phyloP scores from a whole-genome alignment of 2,888 invertebrate species.

The Cheilosia urbana region DNA sequence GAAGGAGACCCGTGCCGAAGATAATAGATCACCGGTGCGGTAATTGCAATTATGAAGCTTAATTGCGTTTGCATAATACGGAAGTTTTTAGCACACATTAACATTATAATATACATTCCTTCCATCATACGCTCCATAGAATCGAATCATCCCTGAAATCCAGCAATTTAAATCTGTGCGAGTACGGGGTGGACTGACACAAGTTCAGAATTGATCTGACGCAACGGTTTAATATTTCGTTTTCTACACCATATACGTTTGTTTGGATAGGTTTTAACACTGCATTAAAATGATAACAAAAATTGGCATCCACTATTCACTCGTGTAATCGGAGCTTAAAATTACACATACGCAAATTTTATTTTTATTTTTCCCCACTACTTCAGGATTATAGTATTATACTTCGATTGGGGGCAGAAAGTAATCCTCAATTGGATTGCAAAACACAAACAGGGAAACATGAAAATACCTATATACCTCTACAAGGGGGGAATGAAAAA shows the following conservation, averaged over 20 bases:
- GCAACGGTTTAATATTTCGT: conserved; percentile 17
- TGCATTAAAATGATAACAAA: conserved; percentile 67
- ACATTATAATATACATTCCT: background rate
- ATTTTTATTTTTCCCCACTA: conserved; percentile 12
- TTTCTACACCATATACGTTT: background rate
- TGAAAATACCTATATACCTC: background rate
- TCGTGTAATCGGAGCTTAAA: conserved; percentile 64
- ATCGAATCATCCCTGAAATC: conserved; percentile 28
- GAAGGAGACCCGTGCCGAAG: conserved; percentile 12
- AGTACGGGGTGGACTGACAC: too few species aligned
- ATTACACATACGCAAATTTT: conserved; percentile 25
- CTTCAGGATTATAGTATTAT: conserved; percentile 58
- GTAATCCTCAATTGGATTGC: conserved; percentile 54
- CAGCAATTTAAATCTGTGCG: conserved; percentile 12
- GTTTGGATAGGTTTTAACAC: conserved; percentile 55
- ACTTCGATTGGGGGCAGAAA: conserved; percentile 39
- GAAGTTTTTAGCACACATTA: conserved; percentile 18
- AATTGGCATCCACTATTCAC: conserved; percentile 62
- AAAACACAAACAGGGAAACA: conserved; percentile 35
- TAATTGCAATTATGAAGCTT: conserved; percentile 42
- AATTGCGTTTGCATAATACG: conserved; percentile 32
- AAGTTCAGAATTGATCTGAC: conserved; percentile 9
- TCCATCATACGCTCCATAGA: conserved; percentile 17
- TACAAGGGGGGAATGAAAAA: background rate
- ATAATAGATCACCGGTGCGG: conserved; percentile 58